Evolutionary conservation across 2,797 vertebrate species (phyloP), one percentile per base, ranked within the genome.

Genomic region (Meriones psammophilus): DNA sequence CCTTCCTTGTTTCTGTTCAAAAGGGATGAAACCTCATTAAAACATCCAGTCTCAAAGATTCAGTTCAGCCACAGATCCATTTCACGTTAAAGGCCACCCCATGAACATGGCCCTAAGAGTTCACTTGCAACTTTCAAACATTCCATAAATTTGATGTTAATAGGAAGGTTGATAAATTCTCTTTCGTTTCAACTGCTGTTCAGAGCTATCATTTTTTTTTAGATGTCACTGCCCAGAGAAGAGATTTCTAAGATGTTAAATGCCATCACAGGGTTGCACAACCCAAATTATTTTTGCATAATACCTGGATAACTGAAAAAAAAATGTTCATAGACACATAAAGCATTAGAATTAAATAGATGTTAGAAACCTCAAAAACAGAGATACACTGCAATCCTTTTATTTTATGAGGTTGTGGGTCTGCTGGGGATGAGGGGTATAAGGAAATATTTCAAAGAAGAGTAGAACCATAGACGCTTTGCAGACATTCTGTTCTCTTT

Each of bases 51-150:
- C 93, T 60, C 5, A 73, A 80, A 94, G 94, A 92, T 66, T 14
- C 14, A 95, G 87, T 26, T 92, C 60, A 94, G 24, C 36, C 71
- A 69, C 91, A 89, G 9, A 96, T 91, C 88, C 97, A 91, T 97
- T 97, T 97, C 91, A 94, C 89, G 69, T 91, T 95, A 96, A 97
- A 98, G 94, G 92, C 96, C 97, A 92, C 8, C 73, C 80, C 5
- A 8, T 79, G 84, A 97, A 92, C 58, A 54, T 56, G 79, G 91
- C 64, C 89, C 90, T 89, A 95, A 96, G 92, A 95, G 94, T 97
- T 93, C 46, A 9, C 68, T 97, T 76, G 87, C 78, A 96, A 91
- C 95, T 96, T 97, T 98, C 95, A 95, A 96, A 90, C 77, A 97
- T 92, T 60, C 74, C 60, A 89, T 95, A 85, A 89, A 78, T 97